Conservation (phyloP, 1,140 invertebrate species). For the Tetraneura akinire region DNA sequence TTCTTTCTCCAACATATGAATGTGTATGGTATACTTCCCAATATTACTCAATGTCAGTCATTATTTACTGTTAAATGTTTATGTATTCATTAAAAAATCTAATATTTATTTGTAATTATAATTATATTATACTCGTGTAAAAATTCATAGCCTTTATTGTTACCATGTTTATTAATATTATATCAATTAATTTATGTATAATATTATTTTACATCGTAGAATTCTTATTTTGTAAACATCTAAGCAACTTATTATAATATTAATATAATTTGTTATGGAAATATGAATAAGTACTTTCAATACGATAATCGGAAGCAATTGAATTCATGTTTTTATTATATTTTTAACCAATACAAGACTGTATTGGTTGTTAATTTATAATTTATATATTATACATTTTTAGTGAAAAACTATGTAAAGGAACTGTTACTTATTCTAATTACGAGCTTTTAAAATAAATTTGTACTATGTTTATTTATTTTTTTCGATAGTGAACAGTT, state of each 20-base stretch:
- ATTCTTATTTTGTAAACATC: constrained; percentile 1
- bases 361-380: constrained; percentile 5
- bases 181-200: constrained; percentile 30
- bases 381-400: constrained; percentile 15
- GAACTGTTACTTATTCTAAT: constrained; percentile 22
- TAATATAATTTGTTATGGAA: constrained; percentile 13
- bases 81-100: not conserved
- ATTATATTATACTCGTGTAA: not conserved
- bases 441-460: constrained; percentile 2
- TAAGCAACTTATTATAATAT: too few species aligned
- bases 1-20: too few species aligned
- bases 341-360: not conserved
- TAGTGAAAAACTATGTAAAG: constrained; percentile 8
- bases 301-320: not conserved
- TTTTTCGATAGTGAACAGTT: not conserved
- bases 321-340: constrained; percentile 14
- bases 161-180: constrained; percentile 31
- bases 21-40: too few species aligned
- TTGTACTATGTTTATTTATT: constrained; percentile 18
- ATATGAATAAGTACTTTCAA: not conserved
- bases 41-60: not conserved
- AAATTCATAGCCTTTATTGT: constrained; percentile 34
- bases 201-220: constrained; percentile 12
- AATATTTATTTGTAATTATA: constrained; percentile 35
- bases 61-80: constrained; percentile 19